Conservation (phyloP, 2,797 vertebrate species). For the Acridotheres tristis region DNA sequence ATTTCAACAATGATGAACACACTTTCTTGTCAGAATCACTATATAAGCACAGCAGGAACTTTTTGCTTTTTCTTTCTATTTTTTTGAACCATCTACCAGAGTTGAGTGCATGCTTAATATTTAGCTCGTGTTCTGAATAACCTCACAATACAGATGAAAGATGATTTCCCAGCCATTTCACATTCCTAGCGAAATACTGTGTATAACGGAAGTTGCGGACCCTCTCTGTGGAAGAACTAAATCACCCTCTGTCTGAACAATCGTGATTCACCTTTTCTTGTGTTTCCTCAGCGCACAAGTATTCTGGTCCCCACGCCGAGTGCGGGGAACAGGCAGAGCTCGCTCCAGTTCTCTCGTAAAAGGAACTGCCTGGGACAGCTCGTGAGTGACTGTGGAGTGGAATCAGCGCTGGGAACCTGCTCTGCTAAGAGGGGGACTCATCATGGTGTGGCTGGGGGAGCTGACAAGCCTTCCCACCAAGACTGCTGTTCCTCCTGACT, state of each 20-base stretch:
- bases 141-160: neutral
- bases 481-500: neutral
- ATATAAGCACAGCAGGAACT: neutral
- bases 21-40: neutral
- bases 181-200: neutral
- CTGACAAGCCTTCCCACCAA: neutral
- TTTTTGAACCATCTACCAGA: neutral
- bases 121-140: neutral
- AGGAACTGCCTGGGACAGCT: neutral
- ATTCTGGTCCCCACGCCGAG: neutral
- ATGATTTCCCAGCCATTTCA: neutral
- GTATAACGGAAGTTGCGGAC: fast-evolving
- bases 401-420: fast-evolving
- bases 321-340: neutral
- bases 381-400: fast-evolving
- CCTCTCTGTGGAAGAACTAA: neutral
- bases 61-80: neutral
- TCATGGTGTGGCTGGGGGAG: fast-evolving
- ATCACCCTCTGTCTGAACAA: neutral
- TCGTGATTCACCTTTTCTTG: neutral
- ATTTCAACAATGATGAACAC: neutral
- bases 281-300: neutral
- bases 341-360: neutral
- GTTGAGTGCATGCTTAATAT: neutral
- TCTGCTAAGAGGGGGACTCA: neutral